A percentile compares a stretch with the other conserved stretches of the same genome.
Evolutionary conservation across 1,140 invertebrate genomes (phyloP).

Genomic region (Drosophila neocordata): DNA sequence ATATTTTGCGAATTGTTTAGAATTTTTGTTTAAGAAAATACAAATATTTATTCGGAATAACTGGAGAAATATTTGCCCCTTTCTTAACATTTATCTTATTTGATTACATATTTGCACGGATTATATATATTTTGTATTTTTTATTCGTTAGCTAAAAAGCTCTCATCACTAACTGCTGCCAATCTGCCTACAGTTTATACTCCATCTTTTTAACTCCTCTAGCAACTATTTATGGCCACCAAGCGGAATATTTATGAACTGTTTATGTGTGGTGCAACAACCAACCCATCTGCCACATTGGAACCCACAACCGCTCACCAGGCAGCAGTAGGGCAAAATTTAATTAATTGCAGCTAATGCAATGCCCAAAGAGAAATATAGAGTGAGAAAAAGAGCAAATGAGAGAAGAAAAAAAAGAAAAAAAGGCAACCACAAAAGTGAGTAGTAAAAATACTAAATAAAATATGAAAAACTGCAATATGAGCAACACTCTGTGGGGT

Average conservation of each 20-base stretch:
- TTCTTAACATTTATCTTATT: background rate
- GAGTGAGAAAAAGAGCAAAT: background rate
- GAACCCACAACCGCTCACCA: slow-evolving; percentile 33
- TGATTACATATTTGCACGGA: background rate
- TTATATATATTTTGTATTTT: background rate
- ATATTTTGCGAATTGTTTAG: slow-evolving; percentile 28
- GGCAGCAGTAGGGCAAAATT: slow-evolving; percentile 50
- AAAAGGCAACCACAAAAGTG: slow-evolving; percentile 47
- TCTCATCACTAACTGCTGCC: slow-evolving; percentile 4
- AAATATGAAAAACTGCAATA: slow-evolving; percentile 60
- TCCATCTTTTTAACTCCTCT: background rate
- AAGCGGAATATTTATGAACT: slow-evolving; percentile 69
- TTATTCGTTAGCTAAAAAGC: background rate
- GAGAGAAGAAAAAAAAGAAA: no score
- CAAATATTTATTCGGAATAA: slow-evolving; percentile 20
- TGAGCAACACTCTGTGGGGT: slow-evolving; percentile 33
- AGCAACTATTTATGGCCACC: slow-evolving; percentile 45
- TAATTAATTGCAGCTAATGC: slow-evolving; percentile 79
- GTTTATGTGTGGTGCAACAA: slow-evolving; percentile 64
- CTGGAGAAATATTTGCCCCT: no score
- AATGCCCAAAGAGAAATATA: slow-evolving; percentile 36
- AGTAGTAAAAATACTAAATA: slow-evolving; percentile 57
- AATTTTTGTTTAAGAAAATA: background rate
- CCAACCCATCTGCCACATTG: slow-evolving; percentile 50
- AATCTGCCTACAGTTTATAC: background rate